Evolutionary conservation across 2,888 invertebrate genomes (phyloP).

Genomic region (Ganaspis brasiliensis): DNA sequence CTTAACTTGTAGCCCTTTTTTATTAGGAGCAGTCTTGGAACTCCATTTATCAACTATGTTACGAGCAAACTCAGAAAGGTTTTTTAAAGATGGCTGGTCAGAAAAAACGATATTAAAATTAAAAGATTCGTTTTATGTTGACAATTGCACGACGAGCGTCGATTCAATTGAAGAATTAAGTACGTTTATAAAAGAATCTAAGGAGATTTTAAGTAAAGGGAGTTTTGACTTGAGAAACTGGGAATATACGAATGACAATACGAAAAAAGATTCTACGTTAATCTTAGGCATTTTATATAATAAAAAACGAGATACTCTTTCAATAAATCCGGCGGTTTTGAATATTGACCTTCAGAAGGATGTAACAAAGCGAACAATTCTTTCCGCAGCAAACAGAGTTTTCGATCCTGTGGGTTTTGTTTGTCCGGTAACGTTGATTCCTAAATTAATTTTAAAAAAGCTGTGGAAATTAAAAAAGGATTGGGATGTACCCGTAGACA

Average conservation of each 20-base stretch:
- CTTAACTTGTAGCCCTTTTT: too few species aligned
- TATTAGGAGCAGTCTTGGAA: too few species aligned
- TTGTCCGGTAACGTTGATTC: constrained; percentile 38
- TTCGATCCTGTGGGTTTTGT: constrained; percentile 46
- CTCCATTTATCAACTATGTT: too few species aligned
- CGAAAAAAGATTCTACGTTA: constrained; percentile 34
- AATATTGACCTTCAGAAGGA: background rate
- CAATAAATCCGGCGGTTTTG: constrained; percentile 49
- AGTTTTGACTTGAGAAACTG: constrained; percentile 59
- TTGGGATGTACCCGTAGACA: constrained; percentile 10
- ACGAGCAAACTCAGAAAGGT: background rate
- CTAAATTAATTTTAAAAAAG: constrained; percentile 31
- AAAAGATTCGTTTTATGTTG: constrained; percentile 42
- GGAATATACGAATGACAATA: constrained; percentile 49
- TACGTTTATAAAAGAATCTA: constrained; percentile 45
- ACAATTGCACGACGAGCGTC: constrained; percentile 42
- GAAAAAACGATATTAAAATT: constrained; percentile 46
- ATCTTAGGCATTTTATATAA: constrained; percentile 51
- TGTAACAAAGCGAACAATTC: constrained; percentile 31
- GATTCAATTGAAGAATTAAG: constrained; percentile 35
- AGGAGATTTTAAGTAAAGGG: constrained; percentile 48
- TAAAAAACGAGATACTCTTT: constrained; percentile 47
- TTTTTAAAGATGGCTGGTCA: background rate
- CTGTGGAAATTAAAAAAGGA: constrained; percentile 7
- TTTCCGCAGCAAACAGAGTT: constrained; percentile 40